Base-by-base conservation (phyloP, 2,797 vertebrate genomes). In the Arnoldichthys spilopterus region DNA sequence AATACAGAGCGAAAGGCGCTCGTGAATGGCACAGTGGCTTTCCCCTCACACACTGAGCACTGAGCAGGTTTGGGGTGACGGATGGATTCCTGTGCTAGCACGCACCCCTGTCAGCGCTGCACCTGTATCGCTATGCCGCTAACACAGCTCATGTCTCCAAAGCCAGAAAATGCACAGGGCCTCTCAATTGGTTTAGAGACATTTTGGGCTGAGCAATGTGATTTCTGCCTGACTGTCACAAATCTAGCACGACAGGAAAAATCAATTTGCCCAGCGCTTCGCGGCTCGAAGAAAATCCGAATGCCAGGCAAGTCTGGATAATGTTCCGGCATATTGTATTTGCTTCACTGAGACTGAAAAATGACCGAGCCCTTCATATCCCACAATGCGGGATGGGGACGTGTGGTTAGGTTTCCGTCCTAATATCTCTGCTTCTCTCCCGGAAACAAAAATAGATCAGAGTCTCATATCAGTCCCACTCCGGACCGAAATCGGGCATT, bases 181-280 rank as follows among this genome's bases (percentile, higher is more conserved):
- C 86, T 85, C 83, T 75, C 89, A 88, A 90, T 88, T 87, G 89
- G 87, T 90, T 92, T 78, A 87, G 88, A 91, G 87, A 86, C 88
- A 86, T 84, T 87, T 63, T 84, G 59, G 83, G 84, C 84, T 92
- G 91, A 92, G 91, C 90, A 89, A 92, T 92, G 92, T 91, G 90
- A 92, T 92, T 93, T 93, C 91, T 92, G 90, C 90, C 90, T 84
- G 86, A 91, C 90, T 92, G 93, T 93, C 93, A 92, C 92, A 94
- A 94, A 93, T 93, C 93, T 92, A 90, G 90, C 90, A 87, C 90
- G 92, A 91, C 92, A 91, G 91, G 91, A 93, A 94, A 80, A 94
- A 94, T 94, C 93, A 92, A 94, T 94, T 93, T 93, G 91, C 92
- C 87, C 87, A 32, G 83, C 71, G 67, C 89, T 92, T 89, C 89